Base-by-base conservation (phyloP, 23 tunicate species). In the Clavelina lepadiformis region DNA sequence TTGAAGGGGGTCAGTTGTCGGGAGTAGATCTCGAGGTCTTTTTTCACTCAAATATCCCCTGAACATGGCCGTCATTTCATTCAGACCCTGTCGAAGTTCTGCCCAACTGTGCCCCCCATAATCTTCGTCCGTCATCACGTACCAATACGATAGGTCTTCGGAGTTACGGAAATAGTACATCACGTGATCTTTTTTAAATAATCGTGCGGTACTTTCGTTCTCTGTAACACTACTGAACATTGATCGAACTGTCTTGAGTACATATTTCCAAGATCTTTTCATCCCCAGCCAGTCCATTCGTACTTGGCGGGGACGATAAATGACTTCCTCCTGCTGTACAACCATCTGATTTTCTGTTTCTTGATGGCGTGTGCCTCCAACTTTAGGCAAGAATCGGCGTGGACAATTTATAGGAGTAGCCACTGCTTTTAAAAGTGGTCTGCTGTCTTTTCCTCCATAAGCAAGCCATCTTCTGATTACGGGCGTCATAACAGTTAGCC, bases 121-220 rank as follows among this genome's bases (percentile, higher is more conserved):
- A 33, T 80, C 88, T 72, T 94, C 95, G 46, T 94, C 99, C 29
- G 99, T 94, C 60, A 76, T 69, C 35, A 85, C 47, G 33, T 76
- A 75, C 99, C 99, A 94, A 72, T 89, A 45, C 2, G 51, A 61
- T 15, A 94, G 55, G 41, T 91, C 98, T 7, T 51, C 81, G 30
- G 25, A 21, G 44, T 46, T 60, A 4, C 98, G 86, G 30, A 86
- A 78, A 51, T 72, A 71, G 51, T 78, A 83, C 0, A 85, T n/a
- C 7, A 89, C 63, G 31, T 75, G 79, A 53, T 89, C 89, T 8
- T 85, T 44, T 49, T 75, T 76, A 19, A 41, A 32, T 22, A 33
- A 3, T 34, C 81, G 49, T 55, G 26, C 25, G 2, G 52, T 37
- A 18, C 53, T 59, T 37, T 67, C 66, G 21, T 63, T 76, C 7